phyloP scores from a whole-genome alignment of 2,888 invertebrate genomes.

The Aelia acuminata region DNA sequence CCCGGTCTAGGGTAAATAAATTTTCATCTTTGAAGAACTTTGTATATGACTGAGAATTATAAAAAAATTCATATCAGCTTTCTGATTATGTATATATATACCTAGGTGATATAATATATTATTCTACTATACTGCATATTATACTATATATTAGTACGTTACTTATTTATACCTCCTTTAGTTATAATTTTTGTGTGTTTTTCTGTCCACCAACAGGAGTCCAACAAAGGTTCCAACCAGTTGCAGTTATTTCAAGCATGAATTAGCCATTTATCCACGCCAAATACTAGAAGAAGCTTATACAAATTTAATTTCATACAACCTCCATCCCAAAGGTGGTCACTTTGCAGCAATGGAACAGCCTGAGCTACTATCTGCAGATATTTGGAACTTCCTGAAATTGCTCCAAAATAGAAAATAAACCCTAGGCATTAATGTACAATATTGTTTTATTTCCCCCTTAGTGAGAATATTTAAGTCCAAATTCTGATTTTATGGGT shows the following conservation, averaged over 20 bases:
- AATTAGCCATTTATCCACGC: constrained; percentile 76
- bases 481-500: too few species aligned
- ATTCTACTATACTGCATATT: too few species aligned
- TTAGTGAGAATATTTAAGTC: too few species aligned
- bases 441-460: too few species aligned
- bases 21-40: too few species aligned
- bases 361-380: constrained; percentile 79
- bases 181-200: neutral
- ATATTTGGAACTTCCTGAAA: constrained; percentile 73
- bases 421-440: neutral
- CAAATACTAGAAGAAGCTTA: constrained; percentile 75
- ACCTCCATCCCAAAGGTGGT: constrained; percentile 75
- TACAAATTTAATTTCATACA: constrained; percentile 77
- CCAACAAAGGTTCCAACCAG: constrained; percentile 80
- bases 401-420: neutral
- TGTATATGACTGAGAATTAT: too few species aligned
- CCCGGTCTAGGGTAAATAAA: too few species aligned
- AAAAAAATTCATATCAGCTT: too few species aligned
- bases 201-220: constrained; percentile 73
- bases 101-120: too few species aligned
- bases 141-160: neutral
- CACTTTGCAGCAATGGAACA: constrained; percentile 90
- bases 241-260: constrained; percentile 83
- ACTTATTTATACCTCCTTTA: neutral
- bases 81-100: neutral